Conservation (phyloP, 1,140 invertebrate species). For the Stenopsyche tienmushanensis region DNA sequence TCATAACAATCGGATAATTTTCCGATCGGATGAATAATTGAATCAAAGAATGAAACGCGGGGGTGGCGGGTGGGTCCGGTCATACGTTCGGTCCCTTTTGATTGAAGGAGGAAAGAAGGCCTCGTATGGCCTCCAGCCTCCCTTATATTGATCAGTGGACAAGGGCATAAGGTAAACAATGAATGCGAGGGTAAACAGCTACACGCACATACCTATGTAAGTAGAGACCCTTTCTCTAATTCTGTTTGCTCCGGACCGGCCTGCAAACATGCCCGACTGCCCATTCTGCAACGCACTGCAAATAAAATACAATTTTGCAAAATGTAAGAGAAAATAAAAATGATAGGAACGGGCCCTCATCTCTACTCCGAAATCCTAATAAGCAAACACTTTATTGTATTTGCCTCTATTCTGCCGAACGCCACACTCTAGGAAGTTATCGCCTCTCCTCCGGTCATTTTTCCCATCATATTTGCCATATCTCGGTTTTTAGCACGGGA, state of each 20-base stretch:
- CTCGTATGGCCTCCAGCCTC: constrained; percentile 17
- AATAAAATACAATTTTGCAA: constrained; percentile 43
- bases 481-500: not conserved
- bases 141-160: constrained; percentile 40
- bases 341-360: constrained; percentile 6
- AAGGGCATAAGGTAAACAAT: constrained; percentile 43
- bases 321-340: constrained; percentile 27
- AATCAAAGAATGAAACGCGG: constrained; percentile 38
- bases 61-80: constrained; percentile 16
- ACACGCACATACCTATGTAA: constrained; percentile 34
- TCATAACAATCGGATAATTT: constrained; percentile 43
- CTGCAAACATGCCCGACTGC: constrained; percentile 37
- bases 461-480: not conserved
- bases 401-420: constrained; percentile 4
- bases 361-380: constrained; percentile 12
- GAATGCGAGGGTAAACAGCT: constrained; percentile 42
- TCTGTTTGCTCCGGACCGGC: constrained; percentile 41
- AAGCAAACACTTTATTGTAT: constrained; percentile 17
- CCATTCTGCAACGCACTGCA: constrained; percentile 40
- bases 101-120: constrained; percentile 34
- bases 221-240: constrained; percentile 36
- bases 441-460: not conserved
- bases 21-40: constrained; percentile 42
- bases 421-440: too few relatives aligned
- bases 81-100: constrained; percentile 33